Conservation (phyloP, 2,888 invertebrate genomes). For the Crioceris asparagi region DNA sequence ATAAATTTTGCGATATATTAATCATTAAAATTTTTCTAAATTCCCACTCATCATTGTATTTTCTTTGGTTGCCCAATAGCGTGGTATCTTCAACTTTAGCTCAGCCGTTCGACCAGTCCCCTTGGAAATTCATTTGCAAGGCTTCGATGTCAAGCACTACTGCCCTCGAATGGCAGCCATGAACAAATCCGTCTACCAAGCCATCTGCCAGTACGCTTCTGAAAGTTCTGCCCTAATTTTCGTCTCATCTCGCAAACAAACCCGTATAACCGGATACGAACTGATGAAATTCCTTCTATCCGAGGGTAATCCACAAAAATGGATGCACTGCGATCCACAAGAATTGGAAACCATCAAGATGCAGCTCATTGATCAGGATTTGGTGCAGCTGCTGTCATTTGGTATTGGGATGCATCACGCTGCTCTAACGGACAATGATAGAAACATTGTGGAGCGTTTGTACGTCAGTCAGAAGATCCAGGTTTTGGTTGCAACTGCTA, state of each 20-base stretch:
- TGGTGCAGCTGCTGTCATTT: conserved; percentile 88
- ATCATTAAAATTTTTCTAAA: not conserved
- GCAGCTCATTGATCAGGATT: conserved; percentile 67
- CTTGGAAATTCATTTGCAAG: conserved; percentile 72
- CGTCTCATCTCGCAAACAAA: conserved; percentile 94
- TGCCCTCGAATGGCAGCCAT: conserved; percentile 99
- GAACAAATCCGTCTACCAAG: conserved; percentile 97
- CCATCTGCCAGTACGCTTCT: conserved; percentile 87
- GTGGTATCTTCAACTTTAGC: conserved; percentile 93
- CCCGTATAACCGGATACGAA: conserved; percentile 91
- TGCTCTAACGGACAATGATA: conserved; percentile 86
- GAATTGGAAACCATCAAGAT: conserved; percentile 73
- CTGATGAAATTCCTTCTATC: conserved; percentile 83
- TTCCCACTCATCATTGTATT: not conserved
- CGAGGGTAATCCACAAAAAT: conserved; percentile 89
- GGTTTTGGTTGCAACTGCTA: conserved; percentile 91
- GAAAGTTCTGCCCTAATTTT: conserved; percentile 85
- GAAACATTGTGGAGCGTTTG: conserved; percentile 84
- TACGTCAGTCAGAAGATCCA: conserved; percentile 94
- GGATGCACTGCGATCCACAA: conserved; percentile 76
- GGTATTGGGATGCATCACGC: conserved; percentile 99
- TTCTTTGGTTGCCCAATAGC: conserved; percentile 36
- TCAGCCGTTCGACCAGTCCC: conserved; percentile 97
- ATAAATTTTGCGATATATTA: not conserved
- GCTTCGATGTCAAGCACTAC: conserved; percentile 96